Evolutionary conservation across 2,113 vertebrate genomes (phyloP).

Genomic region (Strix uralensis): DNA sequence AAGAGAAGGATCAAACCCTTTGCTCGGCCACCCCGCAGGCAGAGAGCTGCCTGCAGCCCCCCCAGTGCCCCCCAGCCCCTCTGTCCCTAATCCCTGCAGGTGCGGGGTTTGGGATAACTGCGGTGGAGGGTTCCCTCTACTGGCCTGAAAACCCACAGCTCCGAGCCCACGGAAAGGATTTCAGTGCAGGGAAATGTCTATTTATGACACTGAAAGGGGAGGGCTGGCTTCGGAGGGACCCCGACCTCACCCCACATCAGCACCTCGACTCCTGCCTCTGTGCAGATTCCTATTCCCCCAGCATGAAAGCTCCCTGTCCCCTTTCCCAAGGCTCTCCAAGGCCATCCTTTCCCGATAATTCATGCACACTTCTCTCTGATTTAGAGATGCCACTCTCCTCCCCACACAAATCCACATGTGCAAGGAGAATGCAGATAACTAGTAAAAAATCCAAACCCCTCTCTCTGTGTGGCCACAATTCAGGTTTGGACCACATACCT

Average conservation of each 20-base stretch:
- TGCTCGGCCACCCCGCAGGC: rapidly evolving
- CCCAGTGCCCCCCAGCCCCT: rapidly evolving
- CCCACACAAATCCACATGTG: rapidly evolving
- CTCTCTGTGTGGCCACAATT: background rate
- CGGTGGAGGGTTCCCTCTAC: conserved; percentile 61
- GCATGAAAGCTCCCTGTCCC: background rate
- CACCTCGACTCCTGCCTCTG: rapidly evolving
- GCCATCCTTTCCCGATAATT: background rate
- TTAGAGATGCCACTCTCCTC: background rate
- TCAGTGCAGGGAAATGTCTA: background rate
- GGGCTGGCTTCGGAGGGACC: rapidly evolving
- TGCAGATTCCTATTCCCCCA: background rate
- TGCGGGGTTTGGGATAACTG: background rate
- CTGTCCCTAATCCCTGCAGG: background rate
- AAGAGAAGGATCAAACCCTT: background rate
- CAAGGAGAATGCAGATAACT: background rate
- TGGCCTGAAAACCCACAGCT: background rate
- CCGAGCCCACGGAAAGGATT: background rate
- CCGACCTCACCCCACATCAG: rapidly evolving
- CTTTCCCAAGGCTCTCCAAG: background rate
- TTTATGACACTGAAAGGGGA: background rate
- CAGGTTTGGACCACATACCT: background rate
- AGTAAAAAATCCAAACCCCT: background rate
- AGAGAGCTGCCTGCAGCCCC: background rate
- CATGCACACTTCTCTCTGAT: background rate